Base-by-base conservation (phyloP, 2,797 vertebrate species). In the Hafferia zeledoni region DNA sequence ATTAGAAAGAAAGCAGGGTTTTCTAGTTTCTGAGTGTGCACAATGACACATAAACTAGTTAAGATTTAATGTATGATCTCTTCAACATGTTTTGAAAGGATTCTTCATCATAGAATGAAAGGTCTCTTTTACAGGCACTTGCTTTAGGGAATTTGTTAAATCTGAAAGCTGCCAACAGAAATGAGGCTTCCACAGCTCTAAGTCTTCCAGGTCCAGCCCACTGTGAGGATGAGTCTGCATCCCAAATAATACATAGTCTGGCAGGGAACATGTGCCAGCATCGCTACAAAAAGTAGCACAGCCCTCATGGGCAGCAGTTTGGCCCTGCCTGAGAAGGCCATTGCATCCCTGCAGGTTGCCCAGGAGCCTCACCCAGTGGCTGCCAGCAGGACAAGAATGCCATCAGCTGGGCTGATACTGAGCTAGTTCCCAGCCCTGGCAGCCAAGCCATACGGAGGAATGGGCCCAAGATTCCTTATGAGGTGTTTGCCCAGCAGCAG, bases 401-500 rank as follows among this genome's bases (percentile, higher is more conserved):
- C 64, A 12, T 39, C 1, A 1, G 46, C 55, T n/a, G 9, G 14
- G 7, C 46, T 67, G 76, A 20, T 22, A 28, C 10, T 30, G 43
- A 1, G 0, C 31, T 69, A 31, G 3, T 5, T 14, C 15, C 17
- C 30, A 79, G 7, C 10, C 35, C 10, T 11, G 5, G 17, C 9
- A 63, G 20, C 13, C n/a, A 75, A 49, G 7, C 8, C 17, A 23
- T 43, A 22, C 16, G 0, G 2, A 31, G 8, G 13, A 22, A 25
- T 50, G 17, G 24, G 17, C 44, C 57, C 22, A 41, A 5, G 11
- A 71, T 1, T 5, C 10, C 5, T 46, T 39, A 22, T 10, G 35
- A 83, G 41, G 23, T 46, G 11, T 15, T 79, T 31, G 8, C 11
- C 22, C 25, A 68, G 30, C 5, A 77, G 50, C 28, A 60, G 64